Conservation (phyloP, 2,888 invertebrate species). For the Odontomyia ornata region DNA sequence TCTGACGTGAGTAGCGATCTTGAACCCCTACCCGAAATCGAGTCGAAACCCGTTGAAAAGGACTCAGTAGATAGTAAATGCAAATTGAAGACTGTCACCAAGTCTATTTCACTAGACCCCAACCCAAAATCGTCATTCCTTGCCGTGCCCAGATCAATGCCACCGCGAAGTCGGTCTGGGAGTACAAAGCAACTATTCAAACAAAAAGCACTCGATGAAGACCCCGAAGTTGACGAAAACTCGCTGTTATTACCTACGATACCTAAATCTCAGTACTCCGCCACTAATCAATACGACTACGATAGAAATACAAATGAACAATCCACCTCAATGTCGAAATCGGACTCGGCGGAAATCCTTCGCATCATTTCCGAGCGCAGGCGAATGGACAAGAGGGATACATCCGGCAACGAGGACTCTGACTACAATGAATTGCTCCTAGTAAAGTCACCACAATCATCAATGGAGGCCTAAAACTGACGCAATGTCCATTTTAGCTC, state of each 20-base stretch:
- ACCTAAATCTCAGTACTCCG: slow-evolving; percentile 42
- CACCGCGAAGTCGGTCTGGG: slow-evolving; percentile 63
- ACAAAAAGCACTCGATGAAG: slow-evolving; percentile 68
- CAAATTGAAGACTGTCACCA: slow-evolving; percentile 56
- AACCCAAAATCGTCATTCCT: slow-evolving; percentile 56
- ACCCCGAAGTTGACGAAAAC: slow-evolving; percentile 66
- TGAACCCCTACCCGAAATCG: neutral
- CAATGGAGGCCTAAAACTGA: slow-evolving; percentile 55
- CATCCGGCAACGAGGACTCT: slow-evolving; percentile 61
- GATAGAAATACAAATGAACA: slow-evolving; percentile 23
- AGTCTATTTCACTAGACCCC: slow-evolving; percentile 61
- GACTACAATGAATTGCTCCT: slow-evolving; percentile 62
- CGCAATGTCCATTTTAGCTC: too few species aligned
- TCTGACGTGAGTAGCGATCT: slow-evolving; percentile 19
- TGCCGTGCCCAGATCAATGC: slow-evolving; percentile 62
- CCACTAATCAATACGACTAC: slow-evolving; percentile 6
- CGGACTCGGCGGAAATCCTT: slow-evolving; percentile 63
- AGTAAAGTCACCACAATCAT: slow-evolving; percentile 61
- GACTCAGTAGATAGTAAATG: neutral
- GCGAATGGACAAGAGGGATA: slow-evolving; percentile 62
- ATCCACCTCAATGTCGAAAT: slow-evolving; percentile 56
- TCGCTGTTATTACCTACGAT: slow-evolving; percentile 63
- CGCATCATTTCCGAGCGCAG: slow-evolving; percentile 64
- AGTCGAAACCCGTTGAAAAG: neutral
- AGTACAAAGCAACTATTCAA: slow-evolving; percentile 70